Evolutionary conservation across 2,888 invertebrate genomes (phyloP), one percentile per base, ranked within the genome.

Genomic region (Halictus quadricinctus): DNA sequence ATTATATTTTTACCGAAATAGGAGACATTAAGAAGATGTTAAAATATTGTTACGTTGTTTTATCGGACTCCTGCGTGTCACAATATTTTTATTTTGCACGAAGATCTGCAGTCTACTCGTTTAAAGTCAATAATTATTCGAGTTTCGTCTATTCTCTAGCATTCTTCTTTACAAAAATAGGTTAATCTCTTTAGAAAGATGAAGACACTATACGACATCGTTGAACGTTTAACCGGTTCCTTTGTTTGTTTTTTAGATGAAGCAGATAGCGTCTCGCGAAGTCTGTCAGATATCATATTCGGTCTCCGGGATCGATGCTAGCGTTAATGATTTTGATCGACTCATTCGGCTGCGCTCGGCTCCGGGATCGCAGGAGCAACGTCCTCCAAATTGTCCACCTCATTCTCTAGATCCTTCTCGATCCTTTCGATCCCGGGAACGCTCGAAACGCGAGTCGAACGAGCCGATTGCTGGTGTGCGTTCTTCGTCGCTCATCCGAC

Each of bases 251-350:
- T 0, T 41, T 43, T n/a, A 69, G 69, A 41, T 36, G 66, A n/a
- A n/a, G 41, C 15, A 1, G 10, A 60, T 10, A n/a, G 46, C 76
- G 60, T 75, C 76, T 72, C 46, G 75, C 79, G 82, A 83, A 82
- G 83, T 88, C 86, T 87, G 76, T 85, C 83, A 86, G 75, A 88
- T 83, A 84, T 82, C 72, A 84, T 76, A 70, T 84, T 87, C 84
- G 84, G 84, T 87, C 81, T 80, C 84, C 83, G 80, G 82, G 87
- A 86, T 89, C 88, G 87, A 90, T 83, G 76, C 69, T 80, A 64
- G 72, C 10, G 64, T 87, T 66, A 90, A 83, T 25, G 77, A 81
- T 88, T 85, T 58, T 75, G 60, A 83, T 74, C 80, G 89, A 79
- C 75, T 86, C 72, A 75, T 88, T 79, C 84, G 79, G 66, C 83